phyloP scores from a whole-genome alignment of 1,140 invertebrate species.

The Adelges cooleyi region DNA sequence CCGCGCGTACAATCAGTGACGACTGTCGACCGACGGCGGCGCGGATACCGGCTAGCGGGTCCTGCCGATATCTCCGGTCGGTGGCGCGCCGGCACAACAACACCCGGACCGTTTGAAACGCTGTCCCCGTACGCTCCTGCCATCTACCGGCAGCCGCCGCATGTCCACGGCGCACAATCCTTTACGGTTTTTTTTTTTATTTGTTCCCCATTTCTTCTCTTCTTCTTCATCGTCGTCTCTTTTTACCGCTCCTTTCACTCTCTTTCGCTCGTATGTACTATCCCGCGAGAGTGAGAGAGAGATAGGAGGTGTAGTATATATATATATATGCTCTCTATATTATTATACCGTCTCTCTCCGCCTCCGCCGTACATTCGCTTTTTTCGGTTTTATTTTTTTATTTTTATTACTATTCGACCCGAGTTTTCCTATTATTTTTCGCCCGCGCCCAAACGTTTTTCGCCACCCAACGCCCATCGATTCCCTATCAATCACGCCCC shows the following conservation, averaged over 20 bases:
- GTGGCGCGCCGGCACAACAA: neutral
- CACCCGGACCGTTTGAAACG: neutral
- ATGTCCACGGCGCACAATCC: conserved; percentile 11
- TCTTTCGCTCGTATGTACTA: neutral
- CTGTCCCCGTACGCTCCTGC: conserved; percentile 25
- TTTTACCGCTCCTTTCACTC: neutral
- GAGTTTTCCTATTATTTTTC: too few species aligned
- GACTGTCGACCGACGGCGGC: conserved; percentile 56
- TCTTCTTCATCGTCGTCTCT: neutral
- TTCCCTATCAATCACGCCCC: neutral
- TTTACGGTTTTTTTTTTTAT: neutral
- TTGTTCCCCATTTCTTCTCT: neutral
- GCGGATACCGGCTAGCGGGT: conserved; percentile 36
- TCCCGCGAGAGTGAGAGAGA: too few species aligned
- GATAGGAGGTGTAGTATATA: too few species aligned
- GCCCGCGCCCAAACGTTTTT: neutral
- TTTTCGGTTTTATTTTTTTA: conserved; percentile 5
- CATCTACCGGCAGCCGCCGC: conserved; percentile 13
- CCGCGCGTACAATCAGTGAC: conserved; percentile 22
- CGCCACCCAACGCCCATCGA: neutral
- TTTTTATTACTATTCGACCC: neutral
- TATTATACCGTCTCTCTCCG: neutral
- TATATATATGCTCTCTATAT: neutral
- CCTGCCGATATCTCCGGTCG: neutral
- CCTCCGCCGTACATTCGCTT: neutral